These are phyloP conservation scores for Eolophus roseicapilla DNA, from an alignment of 2,113 vertebrate species.

Conservation along the genomic window DNA sequence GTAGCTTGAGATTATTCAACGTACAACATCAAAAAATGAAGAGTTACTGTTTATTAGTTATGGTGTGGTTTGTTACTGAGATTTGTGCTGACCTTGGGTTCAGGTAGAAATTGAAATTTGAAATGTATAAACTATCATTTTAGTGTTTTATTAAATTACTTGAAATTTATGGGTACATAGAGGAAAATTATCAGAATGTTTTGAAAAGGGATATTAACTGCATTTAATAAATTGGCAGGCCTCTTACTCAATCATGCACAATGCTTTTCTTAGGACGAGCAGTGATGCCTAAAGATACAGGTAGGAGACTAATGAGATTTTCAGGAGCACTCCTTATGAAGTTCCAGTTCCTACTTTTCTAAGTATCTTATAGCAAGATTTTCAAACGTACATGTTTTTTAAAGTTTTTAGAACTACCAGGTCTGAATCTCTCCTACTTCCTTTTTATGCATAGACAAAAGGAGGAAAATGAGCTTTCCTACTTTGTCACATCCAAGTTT, in stretches of 20 bases:
- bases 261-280: neutral
- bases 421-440: neutral
- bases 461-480: neutral
- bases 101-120: neutral
- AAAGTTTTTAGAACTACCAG: neutral
- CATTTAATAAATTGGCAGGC: neutral
- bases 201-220: neutral
- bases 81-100: neutral
- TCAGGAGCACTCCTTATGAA: neutral
- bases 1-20: neutral
- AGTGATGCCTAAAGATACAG: neutral
- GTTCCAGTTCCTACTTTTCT: neutral
- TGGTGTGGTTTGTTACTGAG: neutral
- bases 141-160: neutral
- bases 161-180: neutral
- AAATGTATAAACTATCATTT: neutral
- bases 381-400: neutral
- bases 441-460: neutral
- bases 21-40: neutral
- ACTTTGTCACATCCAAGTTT: neutral
- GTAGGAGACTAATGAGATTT: neutral
- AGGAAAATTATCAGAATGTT: neutral
- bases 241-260: neutral
- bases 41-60: neutral
- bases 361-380: neutral